These are phyloP conservation scores for Xestia xanthographa DNA, from an alignment of 2,888 invertebrate genomes.

Conservation along the genomic window DNA sequence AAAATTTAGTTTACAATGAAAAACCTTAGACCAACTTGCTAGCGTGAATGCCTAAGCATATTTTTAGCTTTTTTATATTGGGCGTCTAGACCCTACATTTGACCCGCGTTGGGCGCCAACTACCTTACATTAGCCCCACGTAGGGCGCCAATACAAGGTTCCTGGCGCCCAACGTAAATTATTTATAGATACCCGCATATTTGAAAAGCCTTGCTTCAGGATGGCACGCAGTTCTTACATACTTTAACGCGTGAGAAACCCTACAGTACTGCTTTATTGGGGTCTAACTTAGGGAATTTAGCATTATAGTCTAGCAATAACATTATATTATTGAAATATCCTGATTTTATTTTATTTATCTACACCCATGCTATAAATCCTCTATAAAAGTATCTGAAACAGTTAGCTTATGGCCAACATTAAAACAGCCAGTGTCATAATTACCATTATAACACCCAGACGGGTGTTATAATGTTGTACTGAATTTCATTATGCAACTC, in stretches of 20 bases:
- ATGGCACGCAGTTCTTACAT: background rate
- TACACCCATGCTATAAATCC: no score
- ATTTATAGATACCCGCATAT: background rate
- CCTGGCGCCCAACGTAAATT: conserved; percentile 7
- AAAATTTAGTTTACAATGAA: background rate
- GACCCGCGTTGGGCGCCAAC: conserved; percentile 12
- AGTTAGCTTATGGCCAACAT: no score
- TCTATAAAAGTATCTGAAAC: no score
- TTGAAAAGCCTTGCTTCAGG: background rate
- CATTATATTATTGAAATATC: background rate
- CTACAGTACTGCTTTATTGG: background rate
- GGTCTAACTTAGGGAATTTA: background rate
- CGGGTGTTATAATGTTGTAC: no score
- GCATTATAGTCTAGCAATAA: background rate
- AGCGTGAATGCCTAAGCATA: background rate
- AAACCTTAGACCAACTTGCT: background rate
- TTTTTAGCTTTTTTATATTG: background rate
- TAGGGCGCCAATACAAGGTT: background rate
- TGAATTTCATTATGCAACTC: no score
- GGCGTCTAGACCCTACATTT: background rate
- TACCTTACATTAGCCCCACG: background rate
- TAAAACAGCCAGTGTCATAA: no score
- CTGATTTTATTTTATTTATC: no score
- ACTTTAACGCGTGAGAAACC: background rate
- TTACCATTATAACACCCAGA: no score